Evolutionary conservation across 2,113 vertebrate genomes (phyloP).

Genomic region (human (Homo sapiens)): GRCh38 chr17:50516501-50517000

Average conservation of each 20-base stretch:
- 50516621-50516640: constrained; percentile 65
- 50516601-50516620: constrained; percentile 70
- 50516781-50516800: background rate
- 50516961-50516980: background rate
- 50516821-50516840: background rate
- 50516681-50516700: constrained; percentile 87
- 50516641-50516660: constrained; percentile 83
- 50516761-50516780: background rate
- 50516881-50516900: background rate
- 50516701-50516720: background rate
- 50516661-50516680: constrained; percentile 83
- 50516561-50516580: constrained; percentile 84
- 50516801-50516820: background rate
- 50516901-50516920: background rate
- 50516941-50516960: background rate
- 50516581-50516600: constrained; percentile 68
- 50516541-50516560: constrained; percentile 17
- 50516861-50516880: background rate
- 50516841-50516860: background rate
- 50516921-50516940: background rate
- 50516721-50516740: background rate
- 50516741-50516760: background rate
- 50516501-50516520: background rate
- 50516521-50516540: background rate
- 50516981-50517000: background rate